Percentiles rank a stretch among this genome's conserved stretches.
These are phyloP conservation scores for Platyscelio sp. DNA, from an alignment of 2,888 invertebrate genomes.

Conservation along the genomic window DNA sequence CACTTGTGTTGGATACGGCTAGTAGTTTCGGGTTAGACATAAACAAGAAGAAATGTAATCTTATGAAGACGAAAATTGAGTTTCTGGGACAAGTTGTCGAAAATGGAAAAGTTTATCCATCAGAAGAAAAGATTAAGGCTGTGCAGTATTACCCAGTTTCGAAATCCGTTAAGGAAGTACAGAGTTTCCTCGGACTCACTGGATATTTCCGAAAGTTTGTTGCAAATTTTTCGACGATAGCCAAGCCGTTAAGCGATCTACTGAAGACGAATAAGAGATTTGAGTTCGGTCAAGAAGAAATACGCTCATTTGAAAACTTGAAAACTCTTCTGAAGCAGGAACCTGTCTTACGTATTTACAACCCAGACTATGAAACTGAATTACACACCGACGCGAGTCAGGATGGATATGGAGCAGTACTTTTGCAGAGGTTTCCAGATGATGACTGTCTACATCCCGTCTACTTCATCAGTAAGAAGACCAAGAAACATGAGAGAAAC, in stretches of 20 bases:
- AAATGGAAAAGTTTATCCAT: conserved; percentile 34
- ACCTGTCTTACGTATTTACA: conserved; percentile 16
- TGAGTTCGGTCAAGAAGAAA: conserved; percentile 8
- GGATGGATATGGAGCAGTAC: conserved; percentile 31
- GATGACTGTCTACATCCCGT: conserved; percentile 14
- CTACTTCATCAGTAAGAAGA: conserved; percentile 27
- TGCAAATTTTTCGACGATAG: background rate
- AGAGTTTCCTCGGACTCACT: conserved; percentile 42
- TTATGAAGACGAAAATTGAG: conserved; percentile 35
- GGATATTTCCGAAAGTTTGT: conserved; percentile 56
- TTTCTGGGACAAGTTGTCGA: conserved; percentile 43
- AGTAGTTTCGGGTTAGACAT: conserved; percentile 16
- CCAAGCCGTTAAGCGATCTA: conserved; percentile 35
- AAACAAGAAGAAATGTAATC: conserved; percentile 28
- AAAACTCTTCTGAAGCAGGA: background rate
- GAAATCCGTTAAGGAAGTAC: conserved; percentile 3
- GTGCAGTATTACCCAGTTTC: conserved; percentile 30
- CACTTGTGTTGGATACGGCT: conserved; percentile 50
- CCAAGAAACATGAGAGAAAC: background rate
- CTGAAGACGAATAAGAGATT: conserved; percentile 16
- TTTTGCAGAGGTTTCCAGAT: conserved; percentile 16
- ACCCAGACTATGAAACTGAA: background rate
- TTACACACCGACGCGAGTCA: conserved; percentile 38
- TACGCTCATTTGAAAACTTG: conserved; percentile 5
- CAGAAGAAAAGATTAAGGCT: conserved; percentile 34